Evolutionary conservation across 2,797 vertebrate genomes (phyloP).

Genomic region (Spinus pinus): DNA sequence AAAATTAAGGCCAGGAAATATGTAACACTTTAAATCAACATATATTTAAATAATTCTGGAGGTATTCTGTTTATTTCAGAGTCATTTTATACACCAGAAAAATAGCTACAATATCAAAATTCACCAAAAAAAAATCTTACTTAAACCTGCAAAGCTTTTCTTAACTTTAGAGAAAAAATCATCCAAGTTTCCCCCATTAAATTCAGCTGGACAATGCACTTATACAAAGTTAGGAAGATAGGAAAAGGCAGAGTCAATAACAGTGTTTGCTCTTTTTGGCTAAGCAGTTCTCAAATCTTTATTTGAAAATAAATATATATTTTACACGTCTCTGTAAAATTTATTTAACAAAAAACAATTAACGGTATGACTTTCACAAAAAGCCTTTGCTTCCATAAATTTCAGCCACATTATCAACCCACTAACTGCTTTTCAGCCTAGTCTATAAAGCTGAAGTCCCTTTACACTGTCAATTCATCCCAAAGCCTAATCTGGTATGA

Average conservation of each 20-base stretch:
- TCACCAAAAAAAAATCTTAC: background rate
- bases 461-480: background rate
- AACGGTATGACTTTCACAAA: background rate
- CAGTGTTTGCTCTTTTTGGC: background rate
- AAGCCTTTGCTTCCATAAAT: background rate
- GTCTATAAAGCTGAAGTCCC: conserved; percentile 27
- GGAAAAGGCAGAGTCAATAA: background rate
- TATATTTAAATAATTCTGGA: conserved; percentile 52
- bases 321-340: background rate
- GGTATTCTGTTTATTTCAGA: conserved; percentile 27
- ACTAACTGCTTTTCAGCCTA: conserved; percentile 2
- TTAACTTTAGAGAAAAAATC: background rate
- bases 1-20: conserved; percentile 47
- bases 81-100: background rate
- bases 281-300: background rate
- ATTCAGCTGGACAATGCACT: background rate
- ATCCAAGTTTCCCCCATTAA: background rate
- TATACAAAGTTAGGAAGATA: background rate
- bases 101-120: conserved; percentile 16
- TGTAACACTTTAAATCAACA: conserved; percentile 49
- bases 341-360: background rate
- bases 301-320: background rate
- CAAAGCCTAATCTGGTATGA: conserved; percentile 21
- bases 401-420: background rate
- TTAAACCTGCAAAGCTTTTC: background rate